These are phyloP conservation scores for Magallana gigas DNA, from an alignment of 1,140 invertebrate species.

Conservation along the genomic window DNA sequence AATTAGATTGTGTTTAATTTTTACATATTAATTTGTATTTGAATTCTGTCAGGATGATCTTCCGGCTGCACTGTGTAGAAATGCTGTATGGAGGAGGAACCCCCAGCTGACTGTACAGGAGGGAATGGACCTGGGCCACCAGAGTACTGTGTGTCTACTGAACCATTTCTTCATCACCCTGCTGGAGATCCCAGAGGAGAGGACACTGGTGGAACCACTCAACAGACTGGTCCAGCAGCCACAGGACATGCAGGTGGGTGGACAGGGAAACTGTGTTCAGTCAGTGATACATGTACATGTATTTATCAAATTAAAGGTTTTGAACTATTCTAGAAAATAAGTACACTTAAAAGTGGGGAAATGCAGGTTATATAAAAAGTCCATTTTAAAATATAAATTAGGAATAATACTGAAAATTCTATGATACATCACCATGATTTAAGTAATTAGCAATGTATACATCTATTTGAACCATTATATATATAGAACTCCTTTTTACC, in stretches of 20 bases:
- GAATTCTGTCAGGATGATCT: neutral
- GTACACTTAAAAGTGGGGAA: no score
- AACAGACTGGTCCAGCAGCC: constrained; percentile 56
- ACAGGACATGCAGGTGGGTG: constrained; percentile 52
- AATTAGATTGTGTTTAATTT: no score
- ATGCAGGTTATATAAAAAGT: no score
- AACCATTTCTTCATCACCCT: constrained; percentile 57
- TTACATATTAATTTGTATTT: neutral
- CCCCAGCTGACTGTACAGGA: constrained; percentile 41
- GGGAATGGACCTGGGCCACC: constrained; percentile 54
- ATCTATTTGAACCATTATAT: no score
- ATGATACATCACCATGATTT: no score
- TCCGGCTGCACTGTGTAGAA: constrained; percentile 38
- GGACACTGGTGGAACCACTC: constrained; percentile 56
- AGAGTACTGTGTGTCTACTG: constrained; percentile 62
- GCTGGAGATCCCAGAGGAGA: constrained; percentile 43
- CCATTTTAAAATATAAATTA: no score
- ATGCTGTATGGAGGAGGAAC: constrained; percentile 46
- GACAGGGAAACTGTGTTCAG: neutral
- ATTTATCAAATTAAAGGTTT: no score
- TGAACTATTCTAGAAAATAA: no score
- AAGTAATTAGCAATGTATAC: no score
- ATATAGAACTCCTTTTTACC: constrained; percentile 46
- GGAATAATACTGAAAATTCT: no score
- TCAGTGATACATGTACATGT: no score